Percentiles rank a stretch among this genome's conserved stretches.
Evolutionary conservation across 2,113 vertebrate species (phyloP).

Genomic region (Origma solitaria): DNA sequence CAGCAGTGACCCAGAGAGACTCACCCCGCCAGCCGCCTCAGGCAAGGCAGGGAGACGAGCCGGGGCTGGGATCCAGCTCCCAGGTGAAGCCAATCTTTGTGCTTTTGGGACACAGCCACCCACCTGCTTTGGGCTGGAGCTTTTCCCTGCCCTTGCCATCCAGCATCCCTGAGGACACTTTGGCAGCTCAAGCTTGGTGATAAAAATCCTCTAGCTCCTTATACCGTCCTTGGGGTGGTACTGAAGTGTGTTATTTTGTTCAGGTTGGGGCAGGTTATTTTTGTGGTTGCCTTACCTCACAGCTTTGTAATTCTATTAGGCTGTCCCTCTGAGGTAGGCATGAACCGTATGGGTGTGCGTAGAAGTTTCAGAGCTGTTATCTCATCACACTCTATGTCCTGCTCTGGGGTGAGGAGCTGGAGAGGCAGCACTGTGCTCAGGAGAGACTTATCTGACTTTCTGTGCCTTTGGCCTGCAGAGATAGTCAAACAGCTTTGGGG

Average conservation of each 20-base stretch:
- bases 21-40: fast-evolving
- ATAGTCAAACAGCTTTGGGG: not conserved
- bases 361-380: not conserved
- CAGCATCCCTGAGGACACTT: not conserved
- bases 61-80: not conserved
- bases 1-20: fast-evolving
- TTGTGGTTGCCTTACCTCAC: not conserved
- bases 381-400: fast-evolving
- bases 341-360: not conserved
- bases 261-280: not conserved
- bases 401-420: not conserved
- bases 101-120: not conserved
- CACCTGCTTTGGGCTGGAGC: not conserved
- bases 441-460: not conserved
- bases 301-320: not conserved
- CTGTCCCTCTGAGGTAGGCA: not conserved
- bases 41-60: not conserved
- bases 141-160: fast-evolving
- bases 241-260: not conserved
- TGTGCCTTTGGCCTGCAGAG: not conserved
- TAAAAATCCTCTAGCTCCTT: not conserved
- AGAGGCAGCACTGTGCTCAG: not conserved
- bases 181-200: not conserved
- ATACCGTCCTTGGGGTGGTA: fast-evolving
- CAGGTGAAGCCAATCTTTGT: fast-evolving